phyloP scores from a whole-genome alignment of 2,797 vertebrate species.

The Enoplosus armatus region DNA sequence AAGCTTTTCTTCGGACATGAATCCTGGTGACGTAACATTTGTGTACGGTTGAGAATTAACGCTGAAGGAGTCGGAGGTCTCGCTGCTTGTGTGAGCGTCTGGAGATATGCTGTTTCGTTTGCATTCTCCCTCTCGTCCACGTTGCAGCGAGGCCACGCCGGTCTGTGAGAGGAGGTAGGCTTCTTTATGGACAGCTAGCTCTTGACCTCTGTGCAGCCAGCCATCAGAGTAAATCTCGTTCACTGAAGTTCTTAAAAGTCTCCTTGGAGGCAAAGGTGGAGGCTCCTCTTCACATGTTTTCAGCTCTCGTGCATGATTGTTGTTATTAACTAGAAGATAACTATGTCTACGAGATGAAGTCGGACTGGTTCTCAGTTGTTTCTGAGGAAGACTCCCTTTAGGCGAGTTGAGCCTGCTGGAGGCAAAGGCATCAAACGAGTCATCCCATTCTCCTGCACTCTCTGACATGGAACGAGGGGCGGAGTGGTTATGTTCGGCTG shows the following conservation, averaged over 20 bases:
- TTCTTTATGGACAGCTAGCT: slow-evolving; percentile 86
- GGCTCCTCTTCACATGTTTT: slow-evolving; percentile 61
- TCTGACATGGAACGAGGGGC: slow-evolving; percentile 77
- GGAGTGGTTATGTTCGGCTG: slow-evolving; percentile 19
- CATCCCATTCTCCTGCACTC: slow-evolving; percentile 86
- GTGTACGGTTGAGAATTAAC: slow-evolving; percentile 34
- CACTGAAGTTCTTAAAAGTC: slow-evolving; percentile 64
- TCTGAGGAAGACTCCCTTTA: slow-evolving; percentile 52
- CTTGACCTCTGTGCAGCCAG: slow-evolving; percentile 85
- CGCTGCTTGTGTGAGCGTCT: slow-evolving; percentile 62
- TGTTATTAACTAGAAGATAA: slow-evolving; percentile 19
- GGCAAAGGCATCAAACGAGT: slow-evolving; percentile 93
- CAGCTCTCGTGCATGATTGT: slow-evolving; percentile 54
- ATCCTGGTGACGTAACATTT: slow-evolving; percentile 41
- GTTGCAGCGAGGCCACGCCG: slow-evolving; percentile 82
- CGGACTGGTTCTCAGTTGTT: slow-evolving; percentile 45
- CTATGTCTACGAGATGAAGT: slow-evolving; percentile 38
- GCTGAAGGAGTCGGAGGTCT: slow-evolving; percentile 55
- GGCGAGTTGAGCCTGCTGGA: slow-evolving; percentile 89
- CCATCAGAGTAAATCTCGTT: slow-evolving; percentile 81
- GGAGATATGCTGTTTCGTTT: slow-evolving; percentile 70
- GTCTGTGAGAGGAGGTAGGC: slow-evolving; percentile 86
- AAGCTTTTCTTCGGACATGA: slow-evolving; percentile 62
- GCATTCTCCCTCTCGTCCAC: slow-evolving; percentile 67
- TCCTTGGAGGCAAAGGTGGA: slow-evolving; percentile 83